phyloP scores from a whole-genome alignment of 2,888 invertebrate genomes.

The Homarus gammarus region DNA sequence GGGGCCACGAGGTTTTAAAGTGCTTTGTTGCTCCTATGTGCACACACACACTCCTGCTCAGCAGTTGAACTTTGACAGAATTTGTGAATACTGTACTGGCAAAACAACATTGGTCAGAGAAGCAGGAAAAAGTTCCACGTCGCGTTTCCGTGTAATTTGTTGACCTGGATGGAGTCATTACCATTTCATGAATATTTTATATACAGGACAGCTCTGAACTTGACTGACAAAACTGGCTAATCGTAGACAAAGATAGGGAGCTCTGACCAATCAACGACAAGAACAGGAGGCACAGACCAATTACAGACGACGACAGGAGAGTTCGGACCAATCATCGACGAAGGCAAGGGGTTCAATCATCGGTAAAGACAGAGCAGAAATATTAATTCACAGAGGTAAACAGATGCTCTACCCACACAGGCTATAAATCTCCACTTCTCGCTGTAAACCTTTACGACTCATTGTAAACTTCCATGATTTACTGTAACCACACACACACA shows the following conservation, averaged over 20 bases:
- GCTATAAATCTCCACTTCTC: too few species aligned
- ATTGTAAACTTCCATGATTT: too few species aligned
- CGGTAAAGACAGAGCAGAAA: neutral
- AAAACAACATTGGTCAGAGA: too few species aligned
- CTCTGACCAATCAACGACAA: neutral
- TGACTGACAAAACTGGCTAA: neutral
- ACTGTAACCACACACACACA: too few species aligned
- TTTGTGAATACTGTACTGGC: too few species aligned
- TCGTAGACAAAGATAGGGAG: neutral
- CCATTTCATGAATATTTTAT: neutral
- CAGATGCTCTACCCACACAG: too few species aligned
- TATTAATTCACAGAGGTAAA: too few species aligned
- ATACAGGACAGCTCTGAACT: neutral
- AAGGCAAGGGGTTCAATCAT: neutral
- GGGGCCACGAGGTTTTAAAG: too few species aligned
- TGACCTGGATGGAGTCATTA: neutral
- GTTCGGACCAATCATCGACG: neutral
- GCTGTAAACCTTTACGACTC: too few species aligned
- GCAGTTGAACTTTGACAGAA: too few species aligned
- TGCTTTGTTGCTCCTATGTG: too few species aligned
- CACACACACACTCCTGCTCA: too few species aligned
- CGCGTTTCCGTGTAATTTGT: neutral
- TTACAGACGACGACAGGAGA: neutral
- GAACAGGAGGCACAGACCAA: neutral
- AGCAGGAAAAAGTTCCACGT: neutral